A percentile compares a stretch with the other conserved stretches of the same genome.
Conservation (phyloP, 2,888 invertebrate species). For the Hololepta plana region DNA sequence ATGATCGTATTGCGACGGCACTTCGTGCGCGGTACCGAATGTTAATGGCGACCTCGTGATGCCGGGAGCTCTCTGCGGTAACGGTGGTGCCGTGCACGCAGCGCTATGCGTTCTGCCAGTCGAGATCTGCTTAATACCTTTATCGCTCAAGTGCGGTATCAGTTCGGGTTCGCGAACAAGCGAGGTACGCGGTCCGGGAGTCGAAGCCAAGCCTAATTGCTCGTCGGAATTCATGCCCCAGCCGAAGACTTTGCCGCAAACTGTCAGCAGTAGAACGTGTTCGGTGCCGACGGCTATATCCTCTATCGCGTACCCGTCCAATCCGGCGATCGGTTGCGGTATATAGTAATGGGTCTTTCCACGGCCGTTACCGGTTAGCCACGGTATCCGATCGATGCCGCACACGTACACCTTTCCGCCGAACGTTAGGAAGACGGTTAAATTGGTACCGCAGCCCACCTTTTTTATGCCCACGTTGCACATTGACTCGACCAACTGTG, state of each 20-base stretch:
- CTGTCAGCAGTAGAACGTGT: constrained; percentile 36
- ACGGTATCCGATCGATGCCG: constrained; percentile 39
- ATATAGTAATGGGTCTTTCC: constrained; percentile 31
- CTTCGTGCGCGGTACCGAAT: constrained; percentile 31
- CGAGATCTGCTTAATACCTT: constrained; percentile 38
- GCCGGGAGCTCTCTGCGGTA: constrained; percentile 32
- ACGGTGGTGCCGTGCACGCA: constrained; percentile 39
- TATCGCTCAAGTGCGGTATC: constrained; percentile 31
- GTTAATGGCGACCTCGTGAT: constrained; percentile 29
- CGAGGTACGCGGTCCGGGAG: constrained; percentile 36
- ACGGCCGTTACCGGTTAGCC: constrained; percentile 30
- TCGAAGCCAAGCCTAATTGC: constrained; percentile 39
- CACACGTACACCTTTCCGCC: constrained; percentile 40
- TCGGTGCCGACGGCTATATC: constrained; percentile 43
- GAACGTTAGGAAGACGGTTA: constrained; percentile 40
- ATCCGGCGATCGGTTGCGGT: constrained; percentile 31
- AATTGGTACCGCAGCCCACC: constrained; percentile 43
- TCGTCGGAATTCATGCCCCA: constrained; percentile 48
- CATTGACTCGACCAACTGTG: constrained; percentile 34
- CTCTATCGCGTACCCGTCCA: constrained; percentile 31
- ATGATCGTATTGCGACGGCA: constrained; percentile 37
- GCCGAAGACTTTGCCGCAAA: constrained; percentile 36
- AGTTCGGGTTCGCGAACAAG: constrained; percentile 36
- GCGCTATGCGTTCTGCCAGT: constrained; percentile 43
- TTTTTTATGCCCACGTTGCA: constrained; percentile 35